These are phyloP conservation scores for Crocodylus rhombifer DNA, from an alignment of 2,797 vertebrate species.

Conservation along the genomic window DNA sequence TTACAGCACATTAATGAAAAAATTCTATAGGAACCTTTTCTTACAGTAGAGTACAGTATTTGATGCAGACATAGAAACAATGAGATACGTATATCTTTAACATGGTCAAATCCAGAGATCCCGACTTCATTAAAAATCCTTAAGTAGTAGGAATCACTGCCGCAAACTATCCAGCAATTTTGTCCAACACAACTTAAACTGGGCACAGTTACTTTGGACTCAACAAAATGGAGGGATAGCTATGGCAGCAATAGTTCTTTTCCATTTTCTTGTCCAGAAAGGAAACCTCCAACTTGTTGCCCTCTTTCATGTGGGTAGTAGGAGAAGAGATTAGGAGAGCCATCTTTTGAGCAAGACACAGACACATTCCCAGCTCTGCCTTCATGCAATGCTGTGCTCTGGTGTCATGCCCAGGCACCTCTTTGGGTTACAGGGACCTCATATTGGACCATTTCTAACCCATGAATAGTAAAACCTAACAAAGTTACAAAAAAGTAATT, in stretches of 20 bases:
- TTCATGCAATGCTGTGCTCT: not conserved
- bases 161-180: rapidly evolving
- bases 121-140: not conserved
- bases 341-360: not conserved
- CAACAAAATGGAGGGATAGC: not conserved
- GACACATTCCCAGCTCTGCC: not conserved
- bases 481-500: not conserved
- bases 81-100: rapidly evolving
- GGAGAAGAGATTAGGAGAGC: not conserved
- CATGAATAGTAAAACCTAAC: not conserved
- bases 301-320: not conserved
- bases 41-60: rapidly evolving
- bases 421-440: not conserved
- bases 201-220: not conserved
- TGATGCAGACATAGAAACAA: not conserved
- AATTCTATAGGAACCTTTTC: rapidly evolving
- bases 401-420: not conserved
- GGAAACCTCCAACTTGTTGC: not conserved
- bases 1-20: not conserved
- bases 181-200: not conserved
- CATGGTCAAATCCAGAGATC: not conserved
- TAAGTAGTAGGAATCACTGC: not conserved
- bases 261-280: not conserved
- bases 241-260: rapidly evolving
- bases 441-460: not conserved